phyloP scores from a whole-genome alignment of 2,888 invertebrate species.

The Phragmatobia fuliginosa region DNA sequence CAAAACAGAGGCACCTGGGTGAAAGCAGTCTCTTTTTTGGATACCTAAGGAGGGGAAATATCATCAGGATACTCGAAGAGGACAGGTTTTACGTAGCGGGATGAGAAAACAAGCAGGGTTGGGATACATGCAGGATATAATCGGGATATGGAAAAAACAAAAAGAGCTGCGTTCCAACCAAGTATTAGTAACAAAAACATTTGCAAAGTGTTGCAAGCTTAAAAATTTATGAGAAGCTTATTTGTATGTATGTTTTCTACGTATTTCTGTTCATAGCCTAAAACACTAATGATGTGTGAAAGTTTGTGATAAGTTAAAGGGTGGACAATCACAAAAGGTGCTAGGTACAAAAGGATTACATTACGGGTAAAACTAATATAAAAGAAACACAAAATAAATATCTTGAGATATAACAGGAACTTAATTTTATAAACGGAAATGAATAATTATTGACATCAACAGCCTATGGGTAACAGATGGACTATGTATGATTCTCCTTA shows the following conservation, averaged over 20 bases:
- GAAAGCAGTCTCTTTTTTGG: conserved; percentile 94
- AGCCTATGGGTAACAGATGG: neutral
- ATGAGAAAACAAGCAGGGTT: conserved; percentile 40
- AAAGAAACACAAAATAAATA: neutral
- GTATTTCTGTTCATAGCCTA: neutral
- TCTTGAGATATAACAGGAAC: no score
- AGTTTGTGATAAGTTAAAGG: neutral
- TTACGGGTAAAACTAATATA: neutral
- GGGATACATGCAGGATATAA: conserved; percentile 49
- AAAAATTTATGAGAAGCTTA: neutral
- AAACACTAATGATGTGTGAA: neutral
- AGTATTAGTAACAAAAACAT: conserved; percentile 73
- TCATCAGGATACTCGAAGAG: conserved; percentile 51
- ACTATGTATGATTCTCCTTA: neutral
- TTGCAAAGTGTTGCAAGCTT: conserved; percentile 14
- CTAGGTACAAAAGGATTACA: neutral
- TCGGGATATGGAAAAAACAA: conserved; percentile 37
- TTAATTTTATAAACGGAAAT: neutral
- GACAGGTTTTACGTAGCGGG: conserved; percentile 47
- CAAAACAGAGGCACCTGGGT: conserved; percentile 93
- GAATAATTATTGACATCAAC: neutral
- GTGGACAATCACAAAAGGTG: neutral
- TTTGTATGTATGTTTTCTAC: neutral
- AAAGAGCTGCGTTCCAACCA: conserved; percentile 82
- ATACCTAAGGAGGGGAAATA: conserved; percentile 79